These are phyloP conservation scores for Phodopus roborovskii DNA, from an alignment of 2,113 vertebrate species.

Conservation along the genomic window DNA sequence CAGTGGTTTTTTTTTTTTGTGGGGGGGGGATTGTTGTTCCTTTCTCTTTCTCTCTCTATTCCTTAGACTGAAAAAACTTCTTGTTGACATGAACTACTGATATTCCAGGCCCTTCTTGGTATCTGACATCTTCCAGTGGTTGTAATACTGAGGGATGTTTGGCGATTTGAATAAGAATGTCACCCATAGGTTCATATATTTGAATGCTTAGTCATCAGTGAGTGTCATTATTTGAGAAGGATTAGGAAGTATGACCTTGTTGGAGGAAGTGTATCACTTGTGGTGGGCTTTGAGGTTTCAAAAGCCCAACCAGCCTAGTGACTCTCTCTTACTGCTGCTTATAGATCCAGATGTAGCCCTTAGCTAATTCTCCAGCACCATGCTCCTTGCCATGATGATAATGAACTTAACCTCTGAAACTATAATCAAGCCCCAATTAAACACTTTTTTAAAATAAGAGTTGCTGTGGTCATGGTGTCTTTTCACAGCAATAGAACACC, in stretches of 20 bases:
- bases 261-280: not conserved
- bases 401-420: not conserved
- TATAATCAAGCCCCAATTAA: not conserved
- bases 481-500: not conserved
- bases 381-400: not conserved
- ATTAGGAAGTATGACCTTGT: not conserved
- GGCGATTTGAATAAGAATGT: not conserved
- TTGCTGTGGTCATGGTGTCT: not conserved
- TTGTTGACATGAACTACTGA: not conserved
- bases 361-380: not conserved
- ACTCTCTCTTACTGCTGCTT: not conserved
- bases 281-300: not conserved
- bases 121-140: not conserved
- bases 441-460: not conserved
- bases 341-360: not conserved
- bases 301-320: not conserved
- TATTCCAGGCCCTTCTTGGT: not conserved
- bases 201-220: not conserved
- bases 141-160: not conserved
- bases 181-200: not conserved
- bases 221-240: not conserved
- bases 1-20: too few relatives aligned
- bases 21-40: not conserved
- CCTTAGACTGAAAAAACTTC: not conserved
- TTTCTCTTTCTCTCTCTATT: not conserved